phyloP scores from a whole-genome alignment of 2,113 vertebrate species.

The Chamaea fasciata region DNA sequence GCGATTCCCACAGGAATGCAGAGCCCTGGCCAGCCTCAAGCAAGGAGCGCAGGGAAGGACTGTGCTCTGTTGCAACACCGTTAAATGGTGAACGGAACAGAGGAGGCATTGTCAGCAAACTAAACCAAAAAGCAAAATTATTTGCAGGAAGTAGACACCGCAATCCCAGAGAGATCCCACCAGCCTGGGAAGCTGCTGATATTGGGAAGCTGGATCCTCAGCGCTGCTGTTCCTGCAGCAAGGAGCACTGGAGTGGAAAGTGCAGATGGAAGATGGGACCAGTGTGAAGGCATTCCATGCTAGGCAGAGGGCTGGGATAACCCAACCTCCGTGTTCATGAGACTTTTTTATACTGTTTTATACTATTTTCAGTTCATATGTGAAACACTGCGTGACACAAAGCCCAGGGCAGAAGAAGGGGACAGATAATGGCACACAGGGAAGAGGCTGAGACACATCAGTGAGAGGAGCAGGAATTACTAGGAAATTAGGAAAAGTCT shows the following conservation, averaged over 20 bases:
- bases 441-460: background rate
- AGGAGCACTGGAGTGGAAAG: background rate
- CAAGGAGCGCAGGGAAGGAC: background rate
- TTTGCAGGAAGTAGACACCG: background rate
- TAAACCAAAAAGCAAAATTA: background rate
- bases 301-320: background rate
- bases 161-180: background rate
- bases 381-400: background rate
- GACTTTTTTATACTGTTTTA: background rate
- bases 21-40: background rate
- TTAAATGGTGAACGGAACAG: background rate
- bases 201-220: background rate
- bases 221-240: background rate
- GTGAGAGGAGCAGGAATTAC: background rate
- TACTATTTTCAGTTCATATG: background rate
- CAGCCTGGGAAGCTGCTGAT: background rate
- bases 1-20: background rate
- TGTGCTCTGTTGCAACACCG: background rate
- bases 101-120: fast-evolving
- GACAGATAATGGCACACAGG: background rate
- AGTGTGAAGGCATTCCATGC: background rate
- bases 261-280: background rate
- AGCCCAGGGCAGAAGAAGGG: background rate
- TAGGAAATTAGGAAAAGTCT: background rate
- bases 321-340: background rate